Evolutionary conservation across 1,140 invertebrate genomes (phyloP).

Genomic region (Aradophagus sp.): DNA sequence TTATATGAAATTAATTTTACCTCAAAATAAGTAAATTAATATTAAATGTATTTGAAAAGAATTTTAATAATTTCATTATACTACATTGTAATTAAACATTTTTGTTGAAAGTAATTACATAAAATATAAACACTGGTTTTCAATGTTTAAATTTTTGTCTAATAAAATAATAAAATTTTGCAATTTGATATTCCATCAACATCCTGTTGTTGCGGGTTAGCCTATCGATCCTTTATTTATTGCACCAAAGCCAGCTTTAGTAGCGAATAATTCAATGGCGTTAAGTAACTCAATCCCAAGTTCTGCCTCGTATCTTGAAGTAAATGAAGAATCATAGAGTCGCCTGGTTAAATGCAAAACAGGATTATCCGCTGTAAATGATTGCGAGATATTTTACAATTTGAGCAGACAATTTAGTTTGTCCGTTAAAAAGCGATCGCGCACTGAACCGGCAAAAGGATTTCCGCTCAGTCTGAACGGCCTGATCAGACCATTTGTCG

Average conservation of each 20-base stretch:
- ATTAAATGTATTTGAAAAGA: no score
- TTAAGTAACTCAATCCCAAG: slow-evolving; percentile 34
- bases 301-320: slow-evolving; percentile 5
- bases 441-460: slow-evolving; percentile 32
- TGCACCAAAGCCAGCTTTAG: slow-evolving; percentile 27
- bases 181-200: background rate
- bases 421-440: slow-evolving; percentile 19
- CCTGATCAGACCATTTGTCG: slow-evolving; percentile 12
- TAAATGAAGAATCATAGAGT: slow-evolving; percentile 10
- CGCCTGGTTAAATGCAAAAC: slow-evolving; percentile 1
- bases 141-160: background rate
- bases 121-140: no score
- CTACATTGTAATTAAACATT: no score
- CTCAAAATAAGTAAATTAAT: no score
- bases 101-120: no score
- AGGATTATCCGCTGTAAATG: slow-evolving; percentile 22
- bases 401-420: slow-evolving; percentile 19
- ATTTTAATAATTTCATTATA: no score
- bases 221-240: slow-evolving; percentile 37
- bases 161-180: slow-evolving; percentile 5
- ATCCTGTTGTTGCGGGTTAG: slow-evolving; percentile 7
- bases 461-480: slow-evolving; percentile 19
- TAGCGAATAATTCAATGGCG: slow-evolving; percentile 17
- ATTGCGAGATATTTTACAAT: slow-evolving; percentile 14
- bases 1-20: no score